Evolutionary conservation across 2,797 vertebrate species (phyloP).

Genomic region (Lithobates sylvaticus): DNA sequence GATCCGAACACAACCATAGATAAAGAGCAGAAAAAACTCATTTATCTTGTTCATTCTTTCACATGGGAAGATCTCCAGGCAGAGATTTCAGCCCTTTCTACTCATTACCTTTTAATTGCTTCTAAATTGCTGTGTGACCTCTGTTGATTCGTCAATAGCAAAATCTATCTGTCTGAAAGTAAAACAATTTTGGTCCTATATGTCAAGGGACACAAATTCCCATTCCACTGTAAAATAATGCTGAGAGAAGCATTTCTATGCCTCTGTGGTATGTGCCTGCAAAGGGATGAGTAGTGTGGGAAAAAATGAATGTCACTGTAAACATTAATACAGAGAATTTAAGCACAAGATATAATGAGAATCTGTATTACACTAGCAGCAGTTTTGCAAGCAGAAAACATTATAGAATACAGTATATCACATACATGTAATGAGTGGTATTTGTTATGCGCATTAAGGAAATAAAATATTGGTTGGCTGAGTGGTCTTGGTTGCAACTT

Average conservation of each 20-base stretch:
- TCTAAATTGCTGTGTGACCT: conserved; percentile 90
- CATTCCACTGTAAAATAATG: conserved; percentile 40
- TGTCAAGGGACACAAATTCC: conserved; percentile 65
- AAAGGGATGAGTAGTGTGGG: background rate
- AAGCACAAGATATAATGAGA: background rate
- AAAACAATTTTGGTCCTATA: conserved; percentile 63
- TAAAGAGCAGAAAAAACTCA: conserved; percentile 67
- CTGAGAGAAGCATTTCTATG: conserved; percentile 34
- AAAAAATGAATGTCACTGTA: background rate
- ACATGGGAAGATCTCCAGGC: conserved; percentile 81
- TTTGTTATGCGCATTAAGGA: background rate
- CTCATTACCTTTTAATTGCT: conserved; percentile 94
- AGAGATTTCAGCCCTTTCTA: conserved; percentile 83
- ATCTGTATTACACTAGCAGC: background rate
- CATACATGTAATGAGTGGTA: background rate
- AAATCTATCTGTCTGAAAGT: conserved; percentile 77
- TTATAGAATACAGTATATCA: background rate
- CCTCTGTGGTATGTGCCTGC: conserved; percentile 1
- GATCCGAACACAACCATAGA: conserved; percentile 70
- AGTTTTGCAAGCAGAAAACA: background rate
- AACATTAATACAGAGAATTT: background rate
- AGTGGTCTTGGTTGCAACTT: background rate
- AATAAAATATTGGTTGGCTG: background rate
- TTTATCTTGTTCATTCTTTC: conserved; percentile 74
- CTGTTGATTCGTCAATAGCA: conserved; percentile 79